These are phyloP conservation scores for Sorex araneus DNA, from an alignment of 2,113 vertebrate species.

Conservation along the genomic window DNA sequence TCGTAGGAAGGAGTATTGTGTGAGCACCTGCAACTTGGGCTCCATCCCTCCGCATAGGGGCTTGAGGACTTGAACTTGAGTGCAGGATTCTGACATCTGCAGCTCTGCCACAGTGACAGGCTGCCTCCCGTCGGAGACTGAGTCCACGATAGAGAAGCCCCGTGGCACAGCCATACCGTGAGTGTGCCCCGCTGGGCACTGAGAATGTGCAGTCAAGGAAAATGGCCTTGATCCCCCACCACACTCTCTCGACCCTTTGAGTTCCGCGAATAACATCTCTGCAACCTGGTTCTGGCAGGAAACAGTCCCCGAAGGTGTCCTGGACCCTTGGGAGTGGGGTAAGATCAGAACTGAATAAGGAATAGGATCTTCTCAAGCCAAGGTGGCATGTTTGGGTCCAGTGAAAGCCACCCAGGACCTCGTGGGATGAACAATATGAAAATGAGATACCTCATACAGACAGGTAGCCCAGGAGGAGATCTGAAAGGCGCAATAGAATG, in stretches of 20 bases:
- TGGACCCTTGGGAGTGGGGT: neutral
- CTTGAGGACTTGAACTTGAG: no score
- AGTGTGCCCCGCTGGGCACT: neutral
- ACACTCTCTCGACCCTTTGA: neutral
- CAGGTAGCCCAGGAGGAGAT: no score
- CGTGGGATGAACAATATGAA: no score
- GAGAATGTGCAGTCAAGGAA: accelerated
- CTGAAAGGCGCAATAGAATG: no score
- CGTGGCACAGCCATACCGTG: no score
- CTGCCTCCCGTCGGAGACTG: neutral
- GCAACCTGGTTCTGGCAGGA: neutral
- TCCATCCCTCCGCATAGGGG: no score
- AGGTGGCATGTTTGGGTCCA: no score
- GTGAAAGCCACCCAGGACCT: accelerated
- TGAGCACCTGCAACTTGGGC: no score
- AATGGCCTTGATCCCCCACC: accelerated
- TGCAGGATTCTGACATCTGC: no score
- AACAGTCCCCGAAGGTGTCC: neutral
- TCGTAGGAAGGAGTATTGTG: neutral
- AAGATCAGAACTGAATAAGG: neutral
- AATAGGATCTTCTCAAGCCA: neutral
- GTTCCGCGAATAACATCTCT: accelerated
- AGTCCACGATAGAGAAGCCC: neutral
- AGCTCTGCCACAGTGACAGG: neutral
- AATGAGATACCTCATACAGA: no score